Evolutionary conservation across 1,140 invertebrate species (phyloP).

Genomic region (Caenorhabditis elegans): WBcel235 BX284603.4:4549001-4549500

Average conservation of each 20-base stretch:
- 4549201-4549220: neutral
- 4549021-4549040: neutral
- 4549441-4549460: slow-evolving; percentile 88
- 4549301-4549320: slow-evolving; percentile 66
- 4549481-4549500: neutral
- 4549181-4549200: slow-evolving; percentile 69
- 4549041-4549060: neutral
- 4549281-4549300: slow-evolving; percentile 88
- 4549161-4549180: slow-evolving; percentile 86
- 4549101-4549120: slow-evolving; percentile 40
- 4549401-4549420: slow-evolving; percentile 70
- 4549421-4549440: slow-evolving; percentile 82
- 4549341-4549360: slow-evolving; percentile 75
- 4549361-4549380: slow-evolving; percentile 90
- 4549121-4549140: slow-evolving; percentile 88
- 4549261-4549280: slow-evolving; percentile 80
- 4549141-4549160: slow-evolving; percentile 94
- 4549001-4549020: neutral
- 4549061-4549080: neutral
- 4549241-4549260: slow-evolving; percentile 78
- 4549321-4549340: slow-evolving; percentile 14
- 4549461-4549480: slow-evolving; percentile 65
- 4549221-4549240: slow-evolving; percentile 68
- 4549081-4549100: slow-evolving; percentile 34
- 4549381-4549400: slow-evolving; percentile 72